Conservation (phyloP, 2,888 invertebrate species). For the Halocaridina rubra region DNA sequence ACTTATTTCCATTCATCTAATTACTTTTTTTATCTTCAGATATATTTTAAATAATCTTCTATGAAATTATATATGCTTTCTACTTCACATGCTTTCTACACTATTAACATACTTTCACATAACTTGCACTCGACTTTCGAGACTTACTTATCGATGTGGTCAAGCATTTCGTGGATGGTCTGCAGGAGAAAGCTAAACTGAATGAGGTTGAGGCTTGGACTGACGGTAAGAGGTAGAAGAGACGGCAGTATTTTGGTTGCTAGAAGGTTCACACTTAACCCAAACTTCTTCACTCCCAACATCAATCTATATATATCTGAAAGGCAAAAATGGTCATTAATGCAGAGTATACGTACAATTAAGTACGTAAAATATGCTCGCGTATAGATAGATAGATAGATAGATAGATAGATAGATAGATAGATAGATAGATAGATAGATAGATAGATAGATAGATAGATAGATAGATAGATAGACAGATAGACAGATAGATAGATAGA, state of each 20-base stretch:
- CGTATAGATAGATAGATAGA: no score
- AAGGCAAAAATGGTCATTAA: background rate
- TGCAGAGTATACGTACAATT: no score
- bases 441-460: background rate
- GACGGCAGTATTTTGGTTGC: constrained; percentile 94
- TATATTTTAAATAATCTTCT: no score
- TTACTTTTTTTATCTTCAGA: no score
- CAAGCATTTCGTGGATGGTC: constrained; percentile 92
- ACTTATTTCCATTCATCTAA: no score
- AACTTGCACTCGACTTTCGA: background rate
- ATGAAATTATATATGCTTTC: no score
- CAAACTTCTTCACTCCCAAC: constrained; percentile 90
- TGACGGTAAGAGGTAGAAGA: constrained; percentile 84
- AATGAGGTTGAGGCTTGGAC: constrained; percentile 84
- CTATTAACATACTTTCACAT: background rate
- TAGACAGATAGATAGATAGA: no score
- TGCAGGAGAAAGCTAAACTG: constrained; percentile 84
- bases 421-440: background rate
- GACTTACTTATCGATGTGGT: constrained; percentile 79
- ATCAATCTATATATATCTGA: constrained; percentile 91
- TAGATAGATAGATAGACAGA: no score
- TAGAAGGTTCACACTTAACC: constrained; percentile 89
- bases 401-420: background rate
- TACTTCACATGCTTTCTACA: no score
- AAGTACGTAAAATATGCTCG: no score